Base-by-base conservation (phyloP, 1,140 invertebrate species). In the Drosophila littoralis region DNA sequence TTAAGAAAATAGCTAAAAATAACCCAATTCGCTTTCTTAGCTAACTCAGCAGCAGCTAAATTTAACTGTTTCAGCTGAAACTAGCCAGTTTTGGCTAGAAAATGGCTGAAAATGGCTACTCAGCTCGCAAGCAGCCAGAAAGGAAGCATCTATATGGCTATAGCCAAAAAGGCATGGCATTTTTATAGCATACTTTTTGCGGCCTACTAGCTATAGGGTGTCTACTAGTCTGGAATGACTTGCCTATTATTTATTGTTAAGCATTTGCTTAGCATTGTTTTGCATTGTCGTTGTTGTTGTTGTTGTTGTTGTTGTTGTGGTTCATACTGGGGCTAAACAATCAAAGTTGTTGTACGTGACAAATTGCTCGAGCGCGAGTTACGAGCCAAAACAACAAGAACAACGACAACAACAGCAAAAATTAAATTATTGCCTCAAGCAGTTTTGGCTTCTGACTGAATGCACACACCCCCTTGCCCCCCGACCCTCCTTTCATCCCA, bases 311-410 rank as follows among this genome's bases (percentile, higher is more conserved):
- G 46, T 48, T 46, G 54, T 64, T 75, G 40, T 70, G 40, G 32
- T 59, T 66, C 52, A 58, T 66, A 51, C 38, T 32, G 57, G 59
- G 65, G 61, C 74, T 63, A 88, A 86, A 77, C 83, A 88, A 82
- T 83, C 75, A 91, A 88, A 91, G 81, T 91, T 79, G 55, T 91
- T 76, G 82, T 91, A 91, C 88, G 88, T 91, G 88, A 91, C 88
- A 91, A 91, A 91, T 91, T 91, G 88, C 78, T 91, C 50, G 81
- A 84, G 88, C 78, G 72, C 80, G 81, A 65, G 88, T 91, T 91
- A 91, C 70, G 68, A 59, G 58, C 38, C 42, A 45, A 64, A 55
- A 33, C 64, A 61, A 60, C 64, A 55, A 33, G 60, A 61, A 60
- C 64, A 71, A 60, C 40, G 63, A 65, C 17, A 73, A 58, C 52